Evolutionary conservation across 2,113 vertebrate genomes (phyloP).

Genomic region (Ivindomyrus marchei): DNA sequence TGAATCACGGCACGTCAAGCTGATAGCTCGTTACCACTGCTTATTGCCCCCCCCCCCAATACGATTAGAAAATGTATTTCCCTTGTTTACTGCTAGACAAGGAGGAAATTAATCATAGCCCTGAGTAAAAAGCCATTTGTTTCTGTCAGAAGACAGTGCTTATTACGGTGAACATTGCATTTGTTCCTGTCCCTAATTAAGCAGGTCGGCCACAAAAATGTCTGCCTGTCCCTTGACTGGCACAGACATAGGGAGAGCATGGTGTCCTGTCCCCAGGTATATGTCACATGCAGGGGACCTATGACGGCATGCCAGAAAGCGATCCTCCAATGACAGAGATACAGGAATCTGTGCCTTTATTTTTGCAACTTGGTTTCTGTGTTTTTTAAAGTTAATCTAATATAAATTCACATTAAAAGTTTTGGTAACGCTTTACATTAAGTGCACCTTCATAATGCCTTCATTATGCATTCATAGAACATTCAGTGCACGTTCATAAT

Average conservation of each 20-base stretch:
- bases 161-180: slow-evolving; percentile 14
- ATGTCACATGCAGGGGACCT: not conserved
- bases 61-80: slow-evolving; percentile 26
- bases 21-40: slow-evolving; percentile 5
- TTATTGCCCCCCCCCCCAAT: not conserved
- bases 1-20: slow-evolving; percentile 6
- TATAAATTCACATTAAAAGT: not conserved
- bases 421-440: not conserved
- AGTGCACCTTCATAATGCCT: not conserved
- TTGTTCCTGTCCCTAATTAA: slow-evolving; percentile 23
- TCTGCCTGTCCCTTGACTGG: not conserved
- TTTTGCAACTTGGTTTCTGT: not conserved
- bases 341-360: not conserved
- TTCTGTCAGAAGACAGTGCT: slow-evolving; percentile 20
- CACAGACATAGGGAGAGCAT: not conserved
- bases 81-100: slow-evolving; percentile 20
- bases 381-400: not conserved
- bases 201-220: not conserved
- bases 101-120: slow-evolving; percentile 26
- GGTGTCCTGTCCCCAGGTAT: not conserved
- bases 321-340: not conserved
- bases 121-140: slow-evolving; percentile 15
- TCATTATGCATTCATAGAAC: no score
- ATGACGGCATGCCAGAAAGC: not conserved
- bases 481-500: not conserved